Evolutionary conservation across 2,888 invertebrate species (phyloP), one percentile per base, ranked within the genome.

Genomic region (Andrena bucephala): DNA sequence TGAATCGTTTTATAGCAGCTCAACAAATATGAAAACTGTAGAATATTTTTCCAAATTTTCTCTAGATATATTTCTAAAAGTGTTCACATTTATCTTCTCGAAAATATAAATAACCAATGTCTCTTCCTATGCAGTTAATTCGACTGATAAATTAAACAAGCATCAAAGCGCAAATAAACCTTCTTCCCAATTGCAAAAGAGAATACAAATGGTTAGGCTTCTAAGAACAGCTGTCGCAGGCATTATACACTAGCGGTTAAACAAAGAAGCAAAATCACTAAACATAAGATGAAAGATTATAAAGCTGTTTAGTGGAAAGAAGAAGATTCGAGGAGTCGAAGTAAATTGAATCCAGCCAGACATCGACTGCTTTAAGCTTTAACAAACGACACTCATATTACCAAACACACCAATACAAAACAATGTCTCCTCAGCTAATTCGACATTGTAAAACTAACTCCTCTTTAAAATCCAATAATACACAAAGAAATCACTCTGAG

Each of bases 201-300:
- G 31, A n/a, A 31, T 8, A 24, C 54, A 36, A n/a, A 27, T 54
- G 2, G 6, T n/a, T 31, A 7, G 10, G 36, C n/a, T 33, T 20
- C 20, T n/a, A 50, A 29, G 2, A 24, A 24, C 10, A 31, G 68
- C 8, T 33, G 65, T 5, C 57, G 20, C 63, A 63, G 48, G 62
- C 48, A 75, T 3, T 48, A 20, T 24, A 20, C 27, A 63, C 16
- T 2, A 2, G 33, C 29, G 20, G 54, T 24, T 63, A 57, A 31
- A 70, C 5, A 29, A 33, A 57, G 10, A 77, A 74, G 73, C 16
- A 62, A 7, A 54, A 65, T 59, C 13, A 27, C 24, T 29, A n/a
- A 33, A 13, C 48, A 20, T 36, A 24, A 29, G 7, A 50, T 7
- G 2, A 36, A 7, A 50, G 36, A 33, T 13, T 4, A 10, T 29